Percentiles rank a stretch among this genome's conserved stretches.
Evolutionary conservation across 2,888 invertebrate genomes (phyloP).

Genomic region (Cheiracanthium punctorium): DNA sequence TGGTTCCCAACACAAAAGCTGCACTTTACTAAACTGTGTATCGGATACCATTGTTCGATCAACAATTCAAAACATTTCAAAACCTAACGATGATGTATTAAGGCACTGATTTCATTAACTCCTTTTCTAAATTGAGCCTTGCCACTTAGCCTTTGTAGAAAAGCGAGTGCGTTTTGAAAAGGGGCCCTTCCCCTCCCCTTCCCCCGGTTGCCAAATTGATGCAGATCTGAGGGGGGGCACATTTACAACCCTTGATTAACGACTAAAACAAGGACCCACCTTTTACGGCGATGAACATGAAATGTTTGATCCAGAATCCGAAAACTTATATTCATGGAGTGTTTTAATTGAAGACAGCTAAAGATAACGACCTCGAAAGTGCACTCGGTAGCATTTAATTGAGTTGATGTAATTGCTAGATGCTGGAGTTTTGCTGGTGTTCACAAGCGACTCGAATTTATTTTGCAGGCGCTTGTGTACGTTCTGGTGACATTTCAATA

Average conservation of each 20-base stretch:
- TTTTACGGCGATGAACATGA: slow-evolving; percentile 48
- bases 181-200: too few species aligned
- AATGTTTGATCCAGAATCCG: slow-evolving; percentile 51
- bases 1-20: neutral
- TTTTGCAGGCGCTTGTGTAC: slow-evolving; percentile 38
- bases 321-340: slow-evolving; percentile 64
- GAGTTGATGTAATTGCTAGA: slow-evolving; percentile 55
- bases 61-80: slow-evolving; percentile 41
- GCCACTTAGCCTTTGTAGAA: slow-evolving; percentile 19
- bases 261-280: slow-evolving; percentile 42
- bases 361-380: slow-evolving; percentile 60
- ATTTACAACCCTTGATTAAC: slow-evolving; percentile 61
- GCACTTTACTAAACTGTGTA: slow-evolving; percentile 5
- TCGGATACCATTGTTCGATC: slow-evolving; percentile 29
- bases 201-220: slow-evolving; percentile 42
- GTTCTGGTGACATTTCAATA: neutral
- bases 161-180: slow-evolving; percentile 39
- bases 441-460: slow-evolving; percentile 26
- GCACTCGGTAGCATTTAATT: slow-evolving; percentile 51
- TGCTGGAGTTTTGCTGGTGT: slow-evolving; percentile 5
- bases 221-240: slow-evolving; percentile 35
- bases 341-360: slow-evolving; percentile 58
- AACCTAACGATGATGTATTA: slow-evolving; percentile 36
- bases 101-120: slow-evolving; percentile 57
- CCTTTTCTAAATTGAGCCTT: slow-evolving; percentile 49